These are phyloP conservation scores for Eciton burchellii DNA, from an alignment of 1,140 invertebrate species.

Conservation along the genomic window DNA sequence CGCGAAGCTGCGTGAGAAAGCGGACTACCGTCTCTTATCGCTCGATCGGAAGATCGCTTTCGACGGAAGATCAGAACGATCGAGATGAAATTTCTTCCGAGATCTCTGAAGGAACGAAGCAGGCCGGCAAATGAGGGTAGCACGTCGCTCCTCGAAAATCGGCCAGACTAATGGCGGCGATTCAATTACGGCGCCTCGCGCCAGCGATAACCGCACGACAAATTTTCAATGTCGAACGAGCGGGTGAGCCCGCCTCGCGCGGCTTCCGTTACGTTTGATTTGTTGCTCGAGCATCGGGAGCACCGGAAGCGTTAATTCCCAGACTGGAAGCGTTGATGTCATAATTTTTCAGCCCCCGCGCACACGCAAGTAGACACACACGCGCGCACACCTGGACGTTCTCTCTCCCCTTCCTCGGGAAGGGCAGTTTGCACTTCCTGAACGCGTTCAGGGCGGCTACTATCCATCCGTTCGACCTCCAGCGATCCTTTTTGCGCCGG, in stretches of 20 bases:
- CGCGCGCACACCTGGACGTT: neutral
- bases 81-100: no score
- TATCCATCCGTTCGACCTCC: constrained; percentile 59
- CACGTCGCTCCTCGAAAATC: constrained; percentile 2
- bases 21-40: no score
- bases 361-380: no score
- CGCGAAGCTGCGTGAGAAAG: no score
- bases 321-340: constrained; percentile 52
- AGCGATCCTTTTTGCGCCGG: constrained; percentile 59
- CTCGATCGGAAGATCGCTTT: no score
- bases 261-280: constrained; percentile 59
- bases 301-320: constrained; percentile 59
- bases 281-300: constrained; percentile 43
- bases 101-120: no score
- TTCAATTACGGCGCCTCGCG: constrained; percentile 30
- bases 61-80: no score
- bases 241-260: constrained; percentile 3
- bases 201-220: constrained; percentile 27
- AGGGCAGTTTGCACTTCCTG: constrained; percentile 61
- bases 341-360: constrained; percentile 51
- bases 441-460: constrained; percentile 52
- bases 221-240: constrained; percentile 50
- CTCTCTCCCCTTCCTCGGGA: constrained; percentile 32
- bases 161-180: neutral
- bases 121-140: neutral